phyloP scores from a whole-genome alignment of 2,113 vertebrate genomes.

The Pelvicachromis taeniatus region DNA sequence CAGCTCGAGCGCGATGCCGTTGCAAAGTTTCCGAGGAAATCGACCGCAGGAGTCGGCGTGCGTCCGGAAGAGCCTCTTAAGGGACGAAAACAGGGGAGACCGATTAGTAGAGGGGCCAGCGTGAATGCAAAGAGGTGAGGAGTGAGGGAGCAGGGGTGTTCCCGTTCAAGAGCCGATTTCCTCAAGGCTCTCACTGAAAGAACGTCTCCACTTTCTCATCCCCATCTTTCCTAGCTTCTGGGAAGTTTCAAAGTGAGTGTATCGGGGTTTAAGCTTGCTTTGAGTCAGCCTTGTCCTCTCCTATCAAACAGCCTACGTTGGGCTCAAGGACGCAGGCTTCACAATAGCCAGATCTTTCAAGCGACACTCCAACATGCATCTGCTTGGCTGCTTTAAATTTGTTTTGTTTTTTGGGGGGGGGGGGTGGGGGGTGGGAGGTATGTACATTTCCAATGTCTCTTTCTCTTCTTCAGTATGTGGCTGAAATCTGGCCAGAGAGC shows the following conservation, averaged over 20 bases:
- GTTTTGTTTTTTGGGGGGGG: no score
- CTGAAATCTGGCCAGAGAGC: neutral
- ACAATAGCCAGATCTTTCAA: conserved; percentile 26
- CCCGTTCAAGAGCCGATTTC: neutral
- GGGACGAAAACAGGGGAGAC: conserved; percentile 21
- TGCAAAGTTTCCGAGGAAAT: conserved; percentile 51
- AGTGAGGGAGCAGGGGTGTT: neutral
- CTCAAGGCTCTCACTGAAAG: neutral
- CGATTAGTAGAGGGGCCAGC: conserved; percentile 15
- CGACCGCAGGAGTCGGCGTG: neutral
- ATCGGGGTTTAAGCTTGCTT: neutral
- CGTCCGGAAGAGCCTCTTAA: conserved; percentile 10
- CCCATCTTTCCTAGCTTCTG: neutral
- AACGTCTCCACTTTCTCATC: neutral
- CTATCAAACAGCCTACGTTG: neutral
- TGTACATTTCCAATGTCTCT: neutral
- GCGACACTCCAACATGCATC: neutral
- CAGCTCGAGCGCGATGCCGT: conserved; percentile 18
- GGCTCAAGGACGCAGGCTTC: conserved; percentile 7
- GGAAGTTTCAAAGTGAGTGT: neutral
- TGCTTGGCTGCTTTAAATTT: neutral
- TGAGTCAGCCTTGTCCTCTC: neutral
- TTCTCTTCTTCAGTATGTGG: neutral
- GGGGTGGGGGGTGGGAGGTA: no score
- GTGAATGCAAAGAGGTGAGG: conserved; percentile 66